Conservation (phyloP, 2,797 vertebrate genomes). For the Arnoldichthys spilopterus region DNA sequence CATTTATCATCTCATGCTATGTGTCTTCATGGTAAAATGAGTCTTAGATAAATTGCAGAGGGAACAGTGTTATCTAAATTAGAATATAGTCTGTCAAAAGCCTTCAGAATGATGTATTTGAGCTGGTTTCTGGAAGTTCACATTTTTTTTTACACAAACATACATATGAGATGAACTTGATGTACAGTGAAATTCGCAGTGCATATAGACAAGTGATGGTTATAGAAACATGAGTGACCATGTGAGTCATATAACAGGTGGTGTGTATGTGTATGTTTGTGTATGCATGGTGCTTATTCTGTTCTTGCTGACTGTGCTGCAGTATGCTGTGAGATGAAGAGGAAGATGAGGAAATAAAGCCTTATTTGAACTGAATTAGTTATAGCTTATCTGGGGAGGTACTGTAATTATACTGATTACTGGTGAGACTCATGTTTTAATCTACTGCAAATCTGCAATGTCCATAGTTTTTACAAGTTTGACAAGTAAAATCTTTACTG, state of each 20-base stretch:
- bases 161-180: conserved; percentile 13
- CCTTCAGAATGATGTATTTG: conserved; percentile 22
- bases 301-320: conserved; percentile 16
- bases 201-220: background rate
- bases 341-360: conserved; percentile 40
- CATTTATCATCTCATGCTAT: conserved; percentile 24
- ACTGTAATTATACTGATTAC: conserved; percentile 6
- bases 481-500: background rate
- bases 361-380: background rate
- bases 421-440: background rate
- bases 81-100: conserved; percentile 18
- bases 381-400: background rate
- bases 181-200: background rate
- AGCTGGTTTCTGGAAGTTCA: conserved; percentile 2
- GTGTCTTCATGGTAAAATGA: conserved; percentile 36
- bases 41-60: conserved; percentile 30
- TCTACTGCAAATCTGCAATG: background rate
- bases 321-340: conserved; percentile 40
- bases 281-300: background rate
- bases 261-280: background rate
- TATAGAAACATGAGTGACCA: background rate
- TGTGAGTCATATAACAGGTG: conserved; percentile 15
- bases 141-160: background rate
- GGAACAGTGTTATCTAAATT: conserved; percentile 38
- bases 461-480: background rate